These are phyloP conservation scores for Leptinotarsa juncta DNA, from an alignment of 2,888 invertebrate species.

Conservation along the genomic window DNA sequence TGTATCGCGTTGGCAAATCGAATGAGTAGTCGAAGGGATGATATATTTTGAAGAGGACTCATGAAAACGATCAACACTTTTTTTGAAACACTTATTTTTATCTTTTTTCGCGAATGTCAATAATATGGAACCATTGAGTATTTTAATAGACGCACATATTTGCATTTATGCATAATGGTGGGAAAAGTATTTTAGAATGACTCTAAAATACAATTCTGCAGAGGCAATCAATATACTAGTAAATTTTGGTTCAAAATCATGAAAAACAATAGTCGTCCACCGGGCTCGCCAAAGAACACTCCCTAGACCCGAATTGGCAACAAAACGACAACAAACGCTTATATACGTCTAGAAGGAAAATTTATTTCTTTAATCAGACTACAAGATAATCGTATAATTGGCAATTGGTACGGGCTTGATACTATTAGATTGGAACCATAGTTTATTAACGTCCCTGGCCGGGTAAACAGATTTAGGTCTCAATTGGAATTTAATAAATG, in stretches of 20 bases:
- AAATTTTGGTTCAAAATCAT: background rate
- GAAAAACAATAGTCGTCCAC: background rate
- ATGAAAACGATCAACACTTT: no score
- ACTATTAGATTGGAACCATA: constrained; percentile 4
- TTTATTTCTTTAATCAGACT: constrained; percentile 25
- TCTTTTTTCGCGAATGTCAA: no score
- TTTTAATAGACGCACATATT: no score
- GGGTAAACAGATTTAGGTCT: constrained; percentile 13
- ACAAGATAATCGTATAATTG: constrained; percentile 24
- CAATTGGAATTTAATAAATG: constrained; percentile 17
- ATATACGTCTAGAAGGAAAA: constrained; percentile 18
- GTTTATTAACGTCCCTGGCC: constrained; percentile 7
- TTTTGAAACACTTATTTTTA: no score
- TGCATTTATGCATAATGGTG: no score
- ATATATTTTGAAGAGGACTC: no score
- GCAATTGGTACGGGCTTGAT: constrained; percentile 14
- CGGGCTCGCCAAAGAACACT: background rate
- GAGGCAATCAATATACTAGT: background rate
- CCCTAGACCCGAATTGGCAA: background rate
- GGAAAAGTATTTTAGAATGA: no score
- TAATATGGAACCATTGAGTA: no score
- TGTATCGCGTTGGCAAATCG: no score
- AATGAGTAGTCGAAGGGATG: no score
- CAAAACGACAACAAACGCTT: constrained; percentile 18
- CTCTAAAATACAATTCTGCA: background rate